Conservation (phyloP, 2,888 invertebrate species). For the Gryllus longicercus region DNA sequence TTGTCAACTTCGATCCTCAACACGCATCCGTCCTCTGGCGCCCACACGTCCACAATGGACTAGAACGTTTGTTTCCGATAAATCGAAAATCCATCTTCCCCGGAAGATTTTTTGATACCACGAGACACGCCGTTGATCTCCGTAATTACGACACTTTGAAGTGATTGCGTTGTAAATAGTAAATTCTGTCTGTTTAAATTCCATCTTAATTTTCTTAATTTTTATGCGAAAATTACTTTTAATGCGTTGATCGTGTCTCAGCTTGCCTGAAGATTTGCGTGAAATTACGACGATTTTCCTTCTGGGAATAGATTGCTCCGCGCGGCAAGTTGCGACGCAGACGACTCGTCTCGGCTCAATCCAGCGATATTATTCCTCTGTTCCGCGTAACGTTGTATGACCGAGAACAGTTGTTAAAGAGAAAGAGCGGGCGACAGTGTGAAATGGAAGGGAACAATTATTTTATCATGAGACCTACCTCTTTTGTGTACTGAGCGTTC, state of each 20-base stretch:
- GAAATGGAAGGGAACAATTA: neutral
- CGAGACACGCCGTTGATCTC: neutral
- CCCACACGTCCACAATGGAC: neutral
- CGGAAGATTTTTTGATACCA: neutral
- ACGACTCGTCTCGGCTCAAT: no score
- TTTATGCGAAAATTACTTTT: no score
- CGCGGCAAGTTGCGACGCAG: no score
- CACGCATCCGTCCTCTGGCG: neutral
- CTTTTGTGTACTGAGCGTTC: neutral
- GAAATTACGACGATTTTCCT: no score
- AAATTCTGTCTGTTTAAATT: neutral
- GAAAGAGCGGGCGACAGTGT: neutral
- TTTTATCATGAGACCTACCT: neutral
- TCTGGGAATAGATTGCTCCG: no score
- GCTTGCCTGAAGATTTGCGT: no score
- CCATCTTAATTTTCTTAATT: no score
- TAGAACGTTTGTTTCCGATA: conserved; percentile 17
- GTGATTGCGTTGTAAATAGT: neutral
- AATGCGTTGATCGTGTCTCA: no score
- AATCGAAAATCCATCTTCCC: neutral
- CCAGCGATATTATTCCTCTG: no score
- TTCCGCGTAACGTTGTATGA: no score
- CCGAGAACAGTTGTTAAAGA: no score
- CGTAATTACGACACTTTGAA: neutral
- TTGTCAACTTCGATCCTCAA: neutral